Evolutionary conservation across 2,797 vertebrate species (phyloP).

Genomic region (Lepidocolaptes lacrymiger): DNA sequence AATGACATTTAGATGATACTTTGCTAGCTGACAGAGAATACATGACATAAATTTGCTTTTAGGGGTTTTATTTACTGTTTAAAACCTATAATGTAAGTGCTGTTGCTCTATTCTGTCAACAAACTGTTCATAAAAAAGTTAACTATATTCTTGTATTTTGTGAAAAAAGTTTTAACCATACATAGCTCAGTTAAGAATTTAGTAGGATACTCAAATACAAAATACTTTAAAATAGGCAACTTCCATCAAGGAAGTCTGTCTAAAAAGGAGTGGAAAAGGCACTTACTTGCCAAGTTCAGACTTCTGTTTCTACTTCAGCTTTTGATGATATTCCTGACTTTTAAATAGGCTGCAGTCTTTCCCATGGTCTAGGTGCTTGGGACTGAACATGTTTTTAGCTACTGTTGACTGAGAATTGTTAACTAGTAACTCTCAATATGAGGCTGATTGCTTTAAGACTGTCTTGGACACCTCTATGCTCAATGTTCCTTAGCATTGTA

Average conservation of each 20-base stretch:
- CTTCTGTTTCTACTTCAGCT: background rate
- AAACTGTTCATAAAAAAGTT: background rate
- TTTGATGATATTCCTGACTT: background rate
- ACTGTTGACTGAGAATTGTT: background rate
- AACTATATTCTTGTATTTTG: background rate
- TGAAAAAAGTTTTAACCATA: background rate
- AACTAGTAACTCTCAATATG: background rate
- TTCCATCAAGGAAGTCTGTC: background rate
- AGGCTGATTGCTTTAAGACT: background rate
- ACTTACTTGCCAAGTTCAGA: conserved; percentile 21
- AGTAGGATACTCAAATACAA: background rate
- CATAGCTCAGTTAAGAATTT: background rate
- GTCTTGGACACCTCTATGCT: background rate
- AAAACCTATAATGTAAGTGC: background rate
- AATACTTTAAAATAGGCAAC: background rate
- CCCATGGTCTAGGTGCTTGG: background rate
- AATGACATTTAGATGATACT: background rate
- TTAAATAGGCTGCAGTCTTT: background rate
- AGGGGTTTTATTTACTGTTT: background rate
- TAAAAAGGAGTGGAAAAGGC: conserved; percentile 12
- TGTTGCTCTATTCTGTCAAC: background rate
- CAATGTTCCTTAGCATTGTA: background rate
- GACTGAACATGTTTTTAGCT: background rate
- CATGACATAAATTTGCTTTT: background rate
- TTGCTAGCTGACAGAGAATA: background rate